Evolutionary conservation across 37 sponge, comb jelly and placozoan genomes (phyloP).

Genomic region (Crambe crambe): DNA sequence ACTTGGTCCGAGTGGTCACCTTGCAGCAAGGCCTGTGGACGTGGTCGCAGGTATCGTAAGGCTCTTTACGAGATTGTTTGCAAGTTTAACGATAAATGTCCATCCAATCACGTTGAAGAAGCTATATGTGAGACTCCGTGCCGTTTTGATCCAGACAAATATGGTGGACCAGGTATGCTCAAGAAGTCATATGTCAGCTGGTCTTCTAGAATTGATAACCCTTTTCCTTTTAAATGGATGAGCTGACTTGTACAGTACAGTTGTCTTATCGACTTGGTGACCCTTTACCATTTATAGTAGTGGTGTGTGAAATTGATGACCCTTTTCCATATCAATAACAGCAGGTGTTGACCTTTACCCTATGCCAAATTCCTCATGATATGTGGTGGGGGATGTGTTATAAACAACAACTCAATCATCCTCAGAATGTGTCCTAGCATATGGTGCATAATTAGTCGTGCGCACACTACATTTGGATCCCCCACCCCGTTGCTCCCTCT

Average conservation of each 20-base stretch:
- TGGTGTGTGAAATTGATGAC: background rate
- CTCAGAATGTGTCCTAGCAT: too few relatives aligned
- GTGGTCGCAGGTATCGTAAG: constrained; percentile 36
- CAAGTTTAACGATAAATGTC: constrained; percentile 15
- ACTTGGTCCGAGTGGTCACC: constrained; percentile 43
- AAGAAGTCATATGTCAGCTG: background rate
- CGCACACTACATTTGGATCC: too few relatives aligned
- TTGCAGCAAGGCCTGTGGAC: constrained; percentile 43
- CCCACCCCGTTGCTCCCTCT: too few relatives aligned
- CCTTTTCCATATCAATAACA: background rate
- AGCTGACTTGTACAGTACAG: too few relatives aligned
- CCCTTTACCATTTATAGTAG: constrained; percentile 24
- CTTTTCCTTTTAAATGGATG: too few relatives aligned
- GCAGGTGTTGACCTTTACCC: too few relatives aligned
- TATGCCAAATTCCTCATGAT: too few relatives aligned
- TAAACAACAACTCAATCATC: too few relatives aligned
- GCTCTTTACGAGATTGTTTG: constrained; percentile 47
- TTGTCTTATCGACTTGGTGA: too few relatives aligned
- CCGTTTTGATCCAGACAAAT: constrained; percentile 42
- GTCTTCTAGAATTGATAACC: background rate
- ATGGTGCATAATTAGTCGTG: too few relatives aligned
- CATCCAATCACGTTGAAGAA: constrained; percentile 27
- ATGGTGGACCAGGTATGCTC: constrained; percentile 35
- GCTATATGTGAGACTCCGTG: constrained; percentile 34
- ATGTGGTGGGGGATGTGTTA: too few relatives aligned